Conservation (phyloP, 2,113 vertebrate genomes). For the Oxyruncus cristatus region DNA sequence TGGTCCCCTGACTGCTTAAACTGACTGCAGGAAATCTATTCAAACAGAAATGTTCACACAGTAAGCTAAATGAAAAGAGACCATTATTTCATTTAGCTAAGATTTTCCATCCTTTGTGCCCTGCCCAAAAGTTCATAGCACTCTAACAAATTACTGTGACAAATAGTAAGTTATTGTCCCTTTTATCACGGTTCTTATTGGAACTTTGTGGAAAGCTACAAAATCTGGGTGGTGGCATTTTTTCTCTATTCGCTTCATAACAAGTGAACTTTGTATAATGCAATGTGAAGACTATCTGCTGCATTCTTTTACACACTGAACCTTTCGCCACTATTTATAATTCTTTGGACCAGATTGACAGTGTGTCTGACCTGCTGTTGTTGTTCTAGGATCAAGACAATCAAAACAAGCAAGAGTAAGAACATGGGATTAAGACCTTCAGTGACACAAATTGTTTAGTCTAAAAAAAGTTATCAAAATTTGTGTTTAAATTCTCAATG, state of each 20-base stretch:
- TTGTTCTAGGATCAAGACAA: constrained; percentile 28
- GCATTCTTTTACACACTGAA: constrained; percentile 1
- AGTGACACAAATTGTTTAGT: background rate
- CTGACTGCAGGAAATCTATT: constrained; percentile 25
- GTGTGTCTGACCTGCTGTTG: constrained; percentile 14
- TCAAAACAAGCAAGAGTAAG: background rate
- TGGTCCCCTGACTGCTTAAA: constrained; percentile 30
- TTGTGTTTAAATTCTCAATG: background rate
- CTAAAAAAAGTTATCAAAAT: background rate
- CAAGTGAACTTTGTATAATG: constrained; percentile 45
- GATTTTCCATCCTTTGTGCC: constrained; percentile 56
- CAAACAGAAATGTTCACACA: constrained; percentile 9
- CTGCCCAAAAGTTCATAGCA: constrained; percentile 59
- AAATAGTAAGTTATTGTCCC: constrained; percentile 54
- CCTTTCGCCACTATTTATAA: background rate
- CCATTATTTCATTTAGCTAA: constrained; percentile 64
- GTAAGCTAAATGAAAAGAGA: constrained; percentile 59
- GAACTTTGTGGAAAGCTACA: constrained; percentile 44
- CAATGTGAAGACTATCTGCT: constrained; percentile 12
- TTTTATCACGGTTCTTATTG: background rate
- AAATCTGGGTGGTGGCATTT: background rate
- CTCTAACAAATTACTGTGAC: constrained; percentile 10
- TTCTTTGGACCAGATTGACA: background rate
- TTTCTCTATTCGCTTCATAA: constrained; percentile 40
- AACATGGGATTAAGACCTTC: background rate